These are phyloP conservation scores for Callyntrura guangdongensis DNA, from an alignment of 2,888 invertebrate genomes.

Conservation along the genomic window DNA sequence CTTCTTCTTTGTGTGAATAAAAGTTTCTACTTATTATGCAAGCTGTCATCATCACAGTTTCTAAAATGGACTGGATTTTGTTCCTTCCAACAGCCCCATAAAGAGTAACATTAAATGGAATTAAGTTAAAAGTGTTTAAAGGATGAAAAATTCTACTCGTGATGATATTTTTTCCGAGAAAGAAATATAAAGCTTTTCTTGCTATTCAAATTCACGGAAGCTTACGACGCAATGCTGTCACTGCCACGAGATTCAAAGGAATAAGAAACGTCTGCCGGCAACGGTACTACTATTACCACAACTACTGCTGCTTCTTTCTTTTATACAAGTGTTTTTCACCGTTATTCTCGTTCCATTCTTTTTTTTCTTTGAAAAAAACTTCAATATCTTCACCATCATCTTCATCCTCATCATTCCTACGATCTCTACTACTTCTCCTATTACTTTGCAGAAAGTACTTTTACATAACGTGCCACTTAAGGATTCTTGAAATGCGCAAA, in stretches of 20 bases:
- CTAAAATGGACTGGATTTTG: constrained; percentile 20
- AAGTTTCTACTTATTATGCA: constrained; percentile 51
- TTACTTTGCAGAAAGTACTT: constrained; percentile 31
- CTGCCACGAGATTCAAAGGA: not conserved
- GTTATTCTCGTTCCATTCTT: not conserved
- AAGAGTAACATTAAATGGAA: constrained; percentile 56
- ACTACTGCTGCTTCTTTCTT: constrained; percentile 36
- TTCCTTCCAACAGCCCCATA: constrained; percentile 22
- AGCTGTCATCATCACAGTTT: constrained; percentile 51
- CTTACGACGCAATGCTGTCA: constrained; percentile 4
- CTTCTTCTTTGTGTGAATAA: too few relatives aligned
- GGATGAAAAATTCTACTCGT: constrained; percentile 4
- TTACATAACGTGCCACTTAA: constrained; percentile 48
- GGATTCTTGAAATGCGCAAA: constrained; percentile 24
- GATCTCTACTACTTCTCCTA: not conserved
- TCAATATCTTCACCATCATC: constrained; percentile 30
- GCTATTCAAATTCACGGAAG: constrained; percentile 42
- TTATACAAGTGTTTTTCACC: constrained; percentile 28
- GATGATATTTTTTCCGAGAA: not conserved
- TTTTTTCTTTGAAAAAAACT: constrained; percentile 1
- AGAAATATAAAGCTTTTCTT: constrained; percentile 21
- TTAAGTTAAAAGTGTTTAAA: constrained; percentile 46
- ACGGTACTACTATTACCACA: too few relatives aligned
- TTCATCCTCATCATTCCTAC: not conserved
- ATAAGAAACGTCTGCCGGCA: not conserved